Evolutionary conservation across 2,113 vertebrate species (phyloP).

Genomic region (Dromiciops gliroides): DNA sequence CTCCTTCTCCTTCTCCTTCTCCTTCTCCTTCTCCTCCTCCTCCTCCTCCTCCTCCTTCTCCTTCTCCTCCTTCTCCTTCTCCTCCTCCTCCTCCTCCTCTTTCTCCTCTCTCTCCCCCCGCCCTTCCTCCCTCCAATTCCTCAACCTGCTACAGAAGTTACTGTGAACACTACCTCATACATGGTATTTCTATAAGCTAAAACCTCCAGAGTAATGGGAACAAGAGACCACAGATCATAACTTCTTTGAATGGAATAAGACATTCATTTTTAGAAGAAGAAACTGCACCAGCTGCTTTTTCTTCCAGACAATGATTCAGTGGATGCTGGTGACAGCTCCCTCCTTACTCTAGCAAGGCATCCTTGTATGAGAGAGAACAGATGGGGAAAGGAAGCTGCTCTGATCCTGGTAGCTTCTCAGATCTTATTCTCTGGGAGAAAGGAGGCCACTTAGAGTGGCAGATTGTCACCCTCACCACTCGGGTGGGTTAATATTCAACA

Average conservation of each 20-base stretch:
- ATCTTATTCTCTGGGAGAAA: neutral
- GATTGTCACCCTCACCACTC: neutral
- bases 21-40: too few species aligned
- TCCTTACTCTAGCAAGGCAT: neutral
- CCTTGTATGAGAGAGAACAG: neutral
- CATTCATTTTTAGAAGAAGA: neutral
- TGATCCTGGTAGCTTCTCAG: neutral
- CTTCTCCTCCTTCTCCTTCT: too few species aligned
- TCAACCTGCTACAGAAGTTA: neutral
- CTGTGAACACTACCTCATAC: neutral
- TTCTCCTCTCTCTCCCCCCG: too few species aligned
- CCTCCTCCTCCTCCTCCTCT: too few species aligned
- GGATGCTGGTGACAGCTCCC: neutral
- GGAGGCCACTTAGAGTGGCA: neutral
- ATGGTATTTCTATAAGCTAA: slow-evolving; percentile 7
- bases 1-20: neutral
- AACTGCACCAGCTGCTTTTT: neutral
- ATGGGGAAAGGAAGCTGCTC: neutral
- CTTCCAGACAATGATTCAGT: neutral
- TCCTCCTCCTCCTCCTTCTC: too few species aligned
- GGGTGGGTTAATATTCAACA: neutral
- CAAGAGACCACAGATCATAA: neutral
- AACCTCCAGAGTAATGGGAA: neutral
- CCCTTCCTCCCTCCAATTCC: neutral
- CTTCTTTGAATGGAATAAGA: slow-evolving; percentile 32